These are phyloP conservation scores for Perca flavescens DNA, from an alignment of 2,113 vertebrate genomes.

Conservation along the genomic window DNA sequence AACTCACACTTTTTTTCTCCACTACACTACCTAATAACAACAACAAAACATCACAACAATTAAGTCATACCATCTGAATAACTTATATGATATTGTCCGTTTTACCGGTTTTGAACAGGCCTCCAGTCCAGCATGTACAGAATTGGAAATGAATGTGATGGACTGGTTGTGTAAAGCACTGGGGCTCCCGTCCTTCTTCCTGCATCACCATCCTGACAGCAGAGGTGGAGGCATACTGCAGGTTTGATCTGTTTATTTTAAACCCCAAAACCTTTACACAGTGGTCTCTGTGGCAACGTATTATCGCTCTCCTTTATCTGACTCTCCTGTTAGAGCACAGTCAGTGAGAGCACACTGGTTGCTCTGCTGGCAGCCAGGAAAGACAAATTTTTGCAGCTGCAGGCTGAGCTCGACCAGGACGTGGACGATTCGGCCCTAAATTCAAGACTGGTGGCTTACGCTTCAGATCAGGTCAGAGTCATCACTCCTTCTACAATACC, in stretches of 20 bases:
- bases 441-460: constrained; percentile 90
- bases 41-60: not conserved
- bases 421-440: constrained; percentile 90
- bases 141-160: constrained; percentile 96
- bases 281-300: not conserved
- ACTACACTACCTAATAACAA: not conserved
- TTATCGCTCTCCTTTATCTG: not conserved
- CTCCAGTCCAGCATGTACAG: constrained; percentile 95
- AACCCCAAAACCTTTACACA: not conserved
- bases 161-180: constrained; percentile 97
- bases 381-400: constrained; percentile 90
- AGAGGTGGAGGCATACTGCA: constrained; percentile 94
- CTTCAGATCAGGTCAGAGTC: constrained; percentile 91
- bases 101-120: constrained; percentile 83
- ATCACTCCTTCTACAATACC: not conserved
- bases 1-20: not conserved
- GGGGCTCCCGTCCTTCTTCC: constrained; percentile 91
- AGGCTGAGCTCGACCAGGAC: constrained; percentile 83
- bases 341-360: constrained; percentile 94
- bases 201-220: constrained; percentile 91
- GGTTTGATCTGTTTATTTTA: constrained; percentile 77
- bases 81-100: not conserved
- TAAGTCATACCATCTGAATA: not conserved
- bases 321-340: constrained; percentile 87
- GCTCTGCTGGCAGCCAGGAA: constrained; percentile 94